These are phyloP conservation scores for Barnardius zonarius DNA, from an alignment of 2,113 vertebrate species.

Conservation along the genomic window DNA sequence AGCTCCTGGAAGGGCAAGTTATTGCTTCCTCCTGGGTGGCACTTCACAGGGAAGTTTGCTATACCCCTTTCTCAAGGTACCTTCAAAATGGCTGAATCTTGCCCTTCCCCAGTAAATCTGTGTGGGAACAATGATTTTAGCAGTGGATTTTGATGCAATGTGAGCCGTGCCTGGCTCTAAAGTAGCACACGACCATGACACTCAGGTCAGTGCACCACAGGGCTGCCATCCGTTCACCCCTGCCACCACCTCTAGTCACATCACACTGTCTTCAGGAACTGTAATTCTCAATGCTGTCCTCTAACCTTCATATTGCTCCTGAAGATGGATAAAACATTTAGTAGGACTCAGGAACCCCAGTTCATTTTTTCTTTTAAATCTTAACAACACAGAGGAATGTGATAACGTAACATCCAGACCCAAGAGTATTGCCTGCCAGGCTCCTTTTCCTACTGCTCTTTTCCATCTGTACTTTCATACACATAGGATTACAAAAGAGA, in stretches of 20 bases:
- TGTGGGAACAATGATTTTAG: not conserved
- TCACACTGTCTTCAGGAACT: fast-evolving
- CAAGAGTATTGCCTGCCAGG: not conserved
- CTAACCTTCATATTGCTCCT: not conserved
- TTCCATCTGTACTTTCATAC: not conserved
- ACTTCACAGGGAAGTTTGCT: not conserved
- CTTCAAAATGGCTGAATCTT: not conserved
- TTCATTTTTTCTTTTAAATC: not conserved
- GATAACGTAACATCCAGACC: not conserved
- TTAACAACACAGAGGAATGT: not conserved
- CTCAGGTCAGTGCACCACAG: not conserved
- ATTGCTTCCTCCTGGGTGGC: not conserved
- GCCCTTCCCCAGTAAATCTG: not conserved
- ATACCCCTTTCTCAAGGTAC: not conserved
- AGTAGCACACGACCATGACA: not conserved
- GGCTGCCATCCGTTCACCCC: not conserved
- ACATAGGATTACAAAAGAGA: not conserved
- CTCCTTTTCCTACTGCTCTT: not conserved
- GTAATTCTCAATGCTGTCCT: not conserved
- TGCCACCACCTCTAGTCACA: not conserved
- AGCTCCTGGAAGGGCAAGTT: not conserved
- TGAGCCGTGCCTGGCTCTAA: not conserved
- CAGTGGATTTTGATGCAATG: not conserved
- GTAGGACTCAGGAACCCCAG: not conserved
- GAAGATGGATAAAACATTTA: not conserved